These are phyloP conservation scores for Nomada lathburiana DNA, from an alignment of 2,888 invertebrate species.

Conservation along the genomic window DNA sequence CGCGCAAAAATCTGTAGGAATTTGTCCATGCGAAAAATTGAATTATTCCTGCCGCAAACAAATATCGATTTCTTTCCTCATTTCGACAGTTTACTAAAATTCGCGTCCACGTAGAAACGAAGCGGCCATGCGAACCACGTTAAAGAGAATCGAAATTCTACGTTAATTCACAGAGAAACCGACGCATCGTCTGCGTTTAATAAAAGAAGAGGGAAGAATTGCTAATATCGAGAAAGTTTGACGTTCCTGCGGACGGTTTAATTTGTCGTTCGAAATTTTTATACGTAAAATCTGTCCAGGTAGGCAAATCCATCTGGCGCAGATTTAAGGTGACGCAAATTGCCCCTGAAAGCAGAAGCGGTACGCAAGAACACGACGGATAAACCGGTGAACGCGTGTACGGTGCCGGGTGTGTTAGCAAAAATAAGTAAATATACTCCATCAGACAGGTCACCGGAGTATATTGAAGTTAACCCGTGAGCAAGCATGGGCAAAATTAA, in stretches of 20 bases:
- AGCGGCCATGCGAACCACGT: no score
- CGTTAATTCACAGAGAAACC: no score
- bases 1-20: not conserved
- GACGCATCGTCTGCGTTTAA: not conserved
- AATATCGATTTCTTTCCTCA: no score
- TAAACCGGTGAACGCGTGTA: conserved; percentile 10
- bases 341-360: conserved; percentile 36
- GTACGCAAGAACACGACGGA: conserved; percentile 8
- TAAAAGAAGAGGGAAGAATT: not conserved
- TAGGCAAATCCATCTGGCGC: conserved; percentile 1
- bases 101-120: no score
- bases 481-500: conserved; percentile 26
- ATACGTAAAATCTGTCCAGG: not conserved
- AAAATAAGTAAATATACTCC: conserved; percentile 49
- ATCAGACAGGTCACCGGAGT: conserved; percentile 7
- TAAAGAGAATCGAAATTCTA: no score
- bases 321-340: conserved; percentile 42
- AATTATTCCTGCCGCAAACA: not conserved
- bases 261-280: not conserved
- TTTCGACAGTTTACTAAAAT: no score
- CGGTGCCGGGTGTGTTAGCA: conserved; percentile 21
- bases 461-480: conserved; percentile 35
- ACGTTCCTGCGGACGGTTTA: not conserved
- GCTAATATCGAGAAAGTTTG: no score
- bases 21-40: not conserved